phyloP scores from a whole-genome alignment of 2,797 vertebrate genomes.

The Darevskia mixta region DNA sequence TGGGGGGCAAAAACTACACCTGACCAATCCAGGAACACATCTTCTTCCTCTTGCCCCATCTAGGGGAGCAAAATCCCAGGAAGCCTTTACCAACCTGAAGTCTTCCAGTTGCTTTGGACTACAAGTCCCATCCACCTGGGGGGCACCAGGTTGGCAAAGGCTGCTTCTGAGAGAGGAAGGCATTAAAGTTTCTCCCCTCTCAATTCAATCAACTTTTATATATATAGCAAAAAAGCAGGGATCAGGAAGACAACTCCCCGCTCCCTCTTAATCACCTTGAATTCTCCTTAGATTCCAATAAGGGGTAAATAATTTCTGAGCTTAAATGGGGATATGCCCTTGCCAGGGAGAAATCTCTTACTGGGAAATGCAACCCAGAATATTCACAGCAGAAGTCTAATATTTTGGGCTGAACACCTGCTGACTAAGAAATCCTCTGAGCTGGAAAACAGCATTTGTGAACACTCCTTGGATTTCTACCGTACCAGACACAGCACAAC shows the following conservation, averaged over 20 bases:
- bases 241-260: neutral
- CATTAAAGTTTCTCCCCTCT: neutral
- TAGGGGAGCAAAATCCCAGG: neutral
- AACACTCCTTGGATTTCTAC: neutral
- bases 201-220: neutral
- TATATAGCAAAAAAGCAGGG: neutral
- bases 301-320: neutral
- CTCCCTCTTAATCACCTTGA: neutral
- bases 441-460: neutral
- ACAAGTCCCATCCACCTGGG: too few relatives aligned
- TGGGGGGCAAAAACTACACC: neutral
- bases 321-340: neutral
- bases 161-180: neutral
- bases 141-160: too few relatives aligned
- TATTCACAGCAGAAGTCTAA: neutral
- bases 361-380: neutral
- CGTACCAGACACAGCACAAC: neutral
- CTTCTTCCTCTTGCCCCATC: neutral
- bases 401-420: neutral
- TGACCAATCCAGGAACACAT: neutral
- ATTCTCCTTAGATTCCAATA: slow-evolving; percentile 11
- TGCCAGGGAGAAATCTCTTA: neutral
- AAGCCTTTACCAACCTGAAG: neutral
- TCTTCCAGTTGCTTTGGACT: neutral
- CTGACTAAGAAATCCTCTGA: neutral